Base-by-base conservation (phyloP, 2,888 invertebrate genomes). In the Steinernema carpocapsae region DNA sequence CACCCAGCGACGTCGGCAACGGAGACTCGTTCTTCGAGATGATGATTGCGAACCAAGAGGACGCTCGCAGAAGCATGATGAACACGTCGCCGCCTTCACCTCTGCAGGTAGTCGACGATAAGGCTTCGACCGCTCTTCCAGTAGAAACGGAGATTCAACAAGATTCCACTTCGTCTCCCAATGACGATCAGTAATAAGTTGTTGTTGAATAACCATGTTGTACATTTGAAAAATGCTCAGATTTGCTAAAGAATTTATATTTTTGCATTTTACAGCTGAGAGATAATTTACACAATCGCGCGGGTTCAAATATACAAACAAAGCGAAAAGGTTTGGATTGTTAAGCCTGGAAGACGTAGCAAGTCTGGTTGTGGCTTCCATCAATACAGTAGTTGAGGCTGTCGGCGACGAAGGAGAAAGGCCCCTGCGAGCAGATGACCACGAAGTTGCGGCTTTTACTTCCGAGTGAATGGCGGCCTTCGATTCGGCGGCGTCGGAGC, bases 391-490 rank as follows among this genome's bases (percentile, higher is more conserved):
- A 82, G 71, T 76, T 78, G 43, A 77, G 75, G 12, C 80, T 80
- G 42, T 81, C 81, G 43, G 82, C 81, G 70, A 82, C 79, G 70
- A 82, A 82, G 0, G 82, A 81, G 77, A 81, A 79, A 29, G 78
- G 74, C 14, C 80, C 80, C 72, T 80, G 77, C 10, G 83, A 78
- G 76, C 83, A 83, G 42, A 81, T 64, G 26, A 83, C 83, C 19
- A 84, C 77, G 76, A 77, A 83, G 72, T 80, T 72, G 19, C 82
- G 46, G 80, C 79, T 32, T 83, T 80, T 37, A 82, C 73, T 71
- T 80, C 80, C 24, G 80, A 82, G 70, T 80, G 80, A 43, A 80
- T 80, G 48, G 82, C 82, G 29, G 72, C 72, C 72, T 82, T 80
- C 22, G 82, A 79, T 24, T 26, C 70, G 26, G 72, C 71, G 24